These are phyloP conservation scores for Pristis pectinata DNA, from an alignment of 2,797 vertebrate species.

Conservation along the genomic window DNA sequence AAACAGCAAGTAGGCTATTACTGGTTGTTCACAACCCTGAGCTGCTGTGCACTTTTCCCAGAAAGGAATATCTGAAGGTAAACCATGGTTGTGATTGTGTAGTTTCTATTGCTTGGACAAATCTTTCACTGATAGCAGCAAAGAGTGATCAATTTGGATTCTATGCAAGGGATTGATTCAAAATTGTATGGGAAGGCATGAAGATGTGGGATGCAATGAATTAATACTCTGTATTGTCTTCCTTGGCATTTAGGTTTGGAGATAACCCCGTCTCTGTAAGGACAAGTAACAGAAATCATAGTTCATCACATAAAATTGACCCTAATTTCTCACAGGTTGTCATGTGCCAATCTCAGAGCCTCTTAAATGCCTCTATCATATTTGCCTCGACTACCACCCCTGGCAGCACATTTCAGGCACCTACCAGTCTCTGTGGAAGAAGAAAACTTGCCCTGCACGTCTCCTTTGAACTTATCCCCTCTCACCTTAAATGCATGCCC, in stretches of 20 bases:
- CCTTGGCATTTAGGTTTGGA: not conserved
- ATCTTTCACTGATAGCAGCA: no score
- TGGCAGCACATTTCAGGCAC: no score
- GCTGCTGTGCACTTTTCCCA: not conserved
- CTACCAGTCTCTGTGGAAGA: no score
- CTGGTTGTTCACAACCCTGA: not conserved
- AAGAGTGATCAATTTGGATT: no score
- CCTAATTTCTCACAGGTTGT: not conserved
- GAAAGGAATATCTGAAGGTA: not conserved
- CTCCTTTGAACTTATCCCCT: no score
- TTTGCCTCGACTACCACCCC: no score
- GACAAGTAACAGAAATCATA: no score
- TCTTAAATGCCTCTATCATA: no score
- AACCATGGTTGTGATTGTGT: not conserved
- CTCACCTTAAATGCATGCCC: no score
- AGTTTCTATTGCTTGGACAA: not conserved
- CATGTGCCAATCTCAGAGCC: no score
- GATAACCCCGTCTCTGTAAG: not conserved
- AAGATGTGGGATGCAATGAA: not conserved
- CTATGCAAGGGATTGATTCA: no score
- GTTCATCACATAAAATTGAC: not conserved
- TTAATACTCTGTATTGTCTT: not conserved
- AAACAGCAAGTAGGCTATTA: not conserved
- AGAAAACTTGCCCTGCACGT: no score
- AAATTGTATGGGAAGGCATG: not conserved